A percentile compares a stretch with the other conserved stretches of the same genome.
Conservation (phyloP, 2,888 invertebrate species). For the Noctua pronuba region DNA sequence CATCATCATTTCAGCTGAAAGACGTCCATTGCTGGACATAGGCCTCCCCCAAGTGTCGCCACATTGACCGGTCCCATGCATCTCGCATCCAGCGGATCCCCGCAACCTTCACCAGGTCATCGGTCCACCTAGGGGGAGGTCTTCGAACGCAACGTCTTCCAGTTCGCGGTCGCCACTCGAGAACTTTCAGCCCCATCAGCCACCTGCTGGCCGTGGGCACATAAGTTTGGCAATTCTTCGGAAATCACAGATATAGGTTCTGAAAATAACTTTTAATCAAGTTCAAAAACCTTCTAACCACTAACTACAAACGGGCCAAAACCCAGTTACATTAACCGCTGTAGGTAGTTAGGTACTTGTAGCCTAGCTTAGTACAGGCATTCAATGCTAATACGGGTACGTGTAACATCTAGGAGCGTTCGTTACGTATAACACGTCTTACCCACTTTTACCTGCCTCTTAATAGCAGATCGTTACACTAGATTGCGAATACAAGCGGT, state of each 20-base stretch:
- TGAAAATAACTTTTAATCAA: not conserved
- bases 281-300: not conserved
- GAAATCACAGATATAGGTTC: not conserved
- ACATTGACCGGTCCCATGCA: no score
- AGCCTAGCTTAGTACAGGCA: slow-evolving; percentile 30
- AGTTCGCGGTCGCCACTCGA: no score
- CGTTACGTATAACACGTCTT: slow-evolving; percentile 59
- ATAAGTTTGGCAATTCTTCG: no score
- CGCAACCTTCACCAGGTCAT: no score
- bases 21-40: no score
- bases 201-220: no score
- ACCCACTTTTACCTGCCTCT: slow-evolving; percentile 69
- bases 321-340: slow-evolving; percentile 15
- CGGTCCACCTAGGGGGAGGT: no score
- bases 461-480: slow-evolving; percentile 76
- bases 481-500: slow-evolving; percentile 68
- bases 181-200: no score
- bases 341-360: slow-evolving; percentile 8
- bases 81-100: no score
- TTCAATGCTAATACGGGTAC: slow-evolving; percentile 51
- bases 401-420: slow-evolving; percentile 34
- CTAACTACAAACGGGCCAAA: not conserved
- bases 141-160: no score
- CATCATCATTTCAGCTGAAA: no score
- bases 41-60: no score